Evolutionary conservation across 2,797 vertebrate genomes (phyloP).

Genomic region (Leucoraja ocellata): DNA sequence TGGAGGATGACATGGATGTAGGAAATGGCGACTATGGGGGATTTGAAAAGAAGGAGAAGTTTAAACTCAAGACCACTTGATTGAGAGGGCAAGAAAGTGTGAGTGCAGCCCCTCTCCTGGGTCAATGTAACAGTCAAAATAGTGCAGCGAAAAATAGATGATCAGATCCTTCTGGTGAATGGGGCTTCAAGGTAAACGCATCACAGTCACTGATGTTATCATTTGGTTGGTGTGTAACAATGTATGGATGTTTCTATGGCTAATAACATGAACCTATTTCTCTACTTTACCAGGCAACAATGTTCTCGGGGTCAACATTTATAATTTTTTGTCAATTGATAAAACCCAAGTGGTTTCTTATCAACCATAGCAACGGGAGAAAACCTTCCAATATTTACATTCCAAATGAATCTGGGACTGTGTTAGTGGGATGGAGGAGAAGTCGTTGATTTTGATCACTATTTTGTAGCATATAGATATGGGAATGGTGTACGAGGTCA

Average conservation of each 20-base stretch:
- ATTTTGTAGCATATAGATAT: neutral
- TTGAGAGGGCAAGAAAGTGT: neutral
- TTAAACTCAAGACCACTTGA: neutral
- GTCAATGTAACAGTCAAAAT: neutral
- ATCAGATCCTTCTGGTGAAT: neutral
- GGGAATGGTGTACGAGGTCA: neutral
- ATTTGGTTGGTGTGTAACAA: neutral
- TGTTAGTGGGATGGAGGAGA: too few species aligned
- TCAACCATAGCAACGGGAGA: neutral
- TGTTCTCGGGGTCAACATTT: neutral
- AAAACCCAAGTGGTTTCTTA: neutral
- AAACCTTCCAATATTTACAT: neutral
- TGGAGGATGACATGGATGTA: neutral
- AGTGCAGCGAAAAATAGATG: neutral
- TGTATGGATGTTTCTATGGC: neutral
- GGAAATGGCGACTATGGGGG: neutral
- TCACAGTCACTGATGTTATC: neutral
- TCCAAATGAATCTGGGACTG: neutral
- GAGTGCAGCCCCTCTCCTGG: too few species aligned
- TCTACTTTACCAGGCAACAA: neutral
- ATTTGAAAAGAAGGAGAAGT: slow-evolving; percentile 21
- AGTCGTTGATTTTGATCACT: too few species aligned
- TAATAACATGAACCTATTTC: neutral
- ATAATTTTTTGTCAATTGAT: neutral
- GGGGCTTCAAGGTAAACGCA: neutral